Base-by-base conservation (phyloP, 2,797 vertebrate genomes). In the Tragopan temminckii region DNA sequence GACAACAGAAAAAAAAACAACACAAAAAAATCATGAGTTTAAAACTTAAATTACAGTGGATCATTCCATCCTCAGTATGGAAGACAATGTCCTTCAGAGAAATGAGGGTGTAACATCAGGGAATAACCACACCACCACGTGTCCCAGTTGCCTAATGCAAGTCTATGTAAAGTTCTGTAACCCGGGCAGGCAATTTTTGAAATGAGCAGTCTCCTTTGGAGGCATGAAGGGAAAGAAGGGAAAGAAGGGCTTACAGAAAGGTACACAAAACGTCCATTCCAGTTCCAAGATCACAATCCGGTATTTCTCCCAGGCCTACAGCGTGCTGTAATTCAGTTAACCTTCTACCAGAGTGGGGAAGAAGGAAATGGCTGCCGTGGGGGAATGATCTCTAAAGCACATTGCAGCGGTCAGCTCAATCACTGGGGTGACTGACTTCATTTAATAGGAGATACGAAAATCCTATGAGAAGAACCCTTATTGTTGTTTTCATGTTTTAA, bases 401-500 rank as follows among this genome's bases (percentile, higher is more conserved):
- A 17, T 2, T 48, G 53, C 1, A 2, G 78, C 57, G 92, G 80
- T 14, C 21, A 66, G 29, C 61, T 24, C 83, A n/a, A 88, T 64
- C 84, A 82, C 29, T 53, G 66, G 67, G 66, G 55, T 71, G 62
- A 94, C 3, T 10, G 48, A 92, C 78, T 89, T 71, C 8, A 80
- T 83, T 80, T 85, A 35, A 66, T 23, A 71, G 12, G 33, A 85
- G n/a, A 75, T n/a, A 80, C n/a, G 75, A 48, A 85, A 80, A 63
- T 82, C 66, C 48, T 42, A 29, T 5, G 7, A 89, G 46, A 92
- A 93, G 46, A 55, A 36, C 62, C 38, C 50, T 66, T 69, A 85
- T 78, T 89, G 71, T 48, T 64, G 46, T 80, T 89, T 89, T 67
- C 38, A 42, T 48, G 24, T 63, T 96, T 82, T 59, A 83, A 83